phyloP scores from a whole-genome alignment of 2,797 vertebrate species.

The Columba guinea region DNA sequence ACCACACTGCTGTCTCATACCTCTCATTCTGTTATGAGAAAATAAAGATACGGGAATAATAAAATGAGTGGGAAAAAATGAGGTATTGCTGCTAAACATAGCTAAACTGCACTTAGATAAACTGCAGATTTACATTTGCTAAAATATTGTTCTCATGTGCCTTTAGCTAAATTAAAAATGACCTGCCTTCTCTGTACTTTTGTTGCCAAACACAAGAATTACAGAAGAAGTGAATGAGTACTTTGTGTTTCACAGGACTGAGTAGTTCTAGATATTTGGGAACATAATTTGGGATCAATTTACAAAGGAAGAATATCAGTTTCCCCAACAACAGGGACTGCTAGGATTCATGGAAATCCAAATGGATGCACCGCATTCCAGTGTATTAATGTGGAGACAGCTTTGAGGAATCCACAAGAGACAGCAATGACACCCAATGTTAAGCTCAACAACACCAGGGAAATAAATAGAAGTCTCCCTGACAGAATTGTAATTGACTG shows the following conservation, averaged over 20 bases:
- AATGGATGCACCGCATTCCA: slow-evolving; percentile 4
- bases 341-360: neutral
- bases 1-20: neutral
- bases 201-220: slow-evolving; percentile 6
- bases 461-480: slow-evolving; percentile 11
- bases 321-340: neutral
- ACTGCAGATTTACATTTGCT: neutral
- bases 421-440: neutral
- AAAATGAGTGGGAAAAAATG: neutral
- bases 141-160: neutral
- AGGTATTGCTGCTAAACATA: neutral
- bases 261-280: neutral
- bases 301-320: neutral
- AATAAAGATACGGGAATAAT: neutral
- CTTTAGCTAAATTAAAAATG: neutral
- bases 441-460: neutral
- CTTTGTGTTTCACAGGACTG: neutral
- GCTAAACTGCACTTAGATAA: neutral
- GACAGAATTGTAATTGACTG: neutral
- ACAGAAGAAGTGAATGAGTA: neutral
- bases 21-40: neutral
- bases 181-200: neutral
- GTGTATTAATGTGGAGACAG: neutral
- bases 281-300: neutral
- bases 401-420: neutral